These are phyloP conservation scores for Bos javanicus DNA, from an alignment of 2,113 vertebrate species.

Conservation along the genomic window DNA sequence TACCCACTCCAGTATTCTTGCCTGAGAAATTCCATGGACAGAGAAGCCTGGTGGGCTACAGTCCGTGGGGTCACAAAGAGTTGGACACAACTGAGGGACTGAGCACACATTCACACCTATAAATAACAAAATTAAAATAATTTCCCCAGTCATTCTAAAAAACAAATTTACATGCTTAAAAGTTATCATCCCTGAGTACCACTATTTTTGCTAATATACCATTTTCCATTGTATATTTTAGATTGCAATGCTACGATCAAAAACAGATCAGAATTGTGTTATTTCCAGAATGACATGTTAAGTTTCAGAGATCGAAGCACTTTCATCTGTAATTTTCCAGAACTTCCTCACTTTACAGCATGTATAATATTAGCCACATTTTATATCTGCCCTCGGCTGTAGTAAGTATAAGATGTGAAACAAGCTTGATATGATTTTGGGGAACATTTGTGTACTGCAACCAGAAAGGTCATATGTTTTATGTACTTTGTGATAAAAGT, in stretches of 20 bases:
- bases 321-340: slow-evolving; percentile 55
- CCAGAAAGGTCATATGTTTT: slow-evolving; percentile 67
- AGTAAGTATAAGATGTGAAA: slow-evolving; percentile 62
- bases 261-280: neutral
- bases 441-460: slow-evolving; percentile 16
- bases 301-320: slow-evolving; percentile 23
- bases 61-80: neutral
- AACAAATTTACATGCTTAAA: neutral
- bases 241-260: slow-evolving; percentile 12
- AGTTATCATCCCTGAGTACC: neutral
- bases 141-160: neutral
- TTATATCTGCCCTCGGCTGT: slow-evolving; percentile 54
- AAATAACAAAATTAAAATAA: neutral
- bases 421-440: slow-evolving; percentile 57
- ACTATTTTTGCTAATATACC: neutral
- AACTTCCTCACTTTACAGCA: slow-evolving; percentile 63
- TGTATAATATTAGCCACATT: slow-evolving; percentile 45
- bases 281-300: slow-evolving; percentile 18
- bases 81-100: neutral
- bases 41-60: neutral
- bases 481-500: slow-evolving; percentile 67
- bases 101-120: neutral
- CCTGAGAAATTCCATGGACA: neutral
- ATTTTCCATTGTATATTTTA: slow-evolving; percentile 17
- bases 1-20: neutral